phyloP scores from a whole-genome alignment of 2,797 vertebrate genomes.

The Notamacropus eugenii region DNA sequence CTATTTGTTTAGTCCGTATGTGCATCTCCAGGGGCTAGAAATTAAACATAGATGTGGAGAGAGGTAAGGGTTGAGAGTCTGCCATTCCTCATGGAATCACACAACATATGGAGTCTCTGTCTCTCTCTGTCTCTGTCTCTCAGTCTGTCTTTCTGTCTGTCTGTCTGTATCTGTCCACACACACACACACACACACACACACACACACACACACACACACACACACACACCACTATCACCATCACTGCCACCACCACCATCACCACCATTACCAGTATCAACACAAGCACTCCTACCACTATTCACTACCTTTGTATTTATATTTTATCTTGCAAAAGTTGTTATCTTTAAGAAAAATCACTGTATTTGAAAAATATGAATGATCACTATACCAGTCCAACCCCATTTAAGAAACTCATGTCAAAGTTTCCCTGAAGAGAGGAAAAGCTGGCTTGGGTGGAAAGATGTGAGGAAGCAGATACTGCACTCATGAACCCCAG shows the following conservation, averaged over 20 bases:
- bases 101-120: not conserved
- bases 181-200: not conserved
- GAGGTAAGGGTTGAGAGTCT: not conserved
- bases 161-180: no score
- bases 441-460: not conserved
- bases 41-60: not conserved
- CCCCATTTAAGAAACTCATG: not conserved
- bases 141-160: no score
- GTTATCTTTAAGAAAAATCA: not conserved
- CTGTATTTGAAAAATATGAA: not conserved
- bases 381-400: not conserved
- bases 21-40: not conserved
- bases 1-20: not conserved
- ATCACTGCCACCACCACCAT: not conserved
- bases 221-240: no score
- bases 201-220: not conserved
- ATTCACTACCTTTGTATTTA: not conserved
- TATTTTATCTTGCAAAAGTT: not conserved
- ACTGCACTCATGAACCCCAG: conserved; percentile 13
- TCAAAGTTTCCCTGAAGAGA: conserved; percentile 5
- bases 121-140: no score
- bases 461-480: conserved; percentile 32
- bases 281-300: not conserved
- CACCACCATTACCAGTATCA: not conserved
- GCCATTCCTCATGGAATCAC: not conserved